Conservation (phyloP, 2,888 invertebrate species). For the Cylloceria caligata region DNA sequence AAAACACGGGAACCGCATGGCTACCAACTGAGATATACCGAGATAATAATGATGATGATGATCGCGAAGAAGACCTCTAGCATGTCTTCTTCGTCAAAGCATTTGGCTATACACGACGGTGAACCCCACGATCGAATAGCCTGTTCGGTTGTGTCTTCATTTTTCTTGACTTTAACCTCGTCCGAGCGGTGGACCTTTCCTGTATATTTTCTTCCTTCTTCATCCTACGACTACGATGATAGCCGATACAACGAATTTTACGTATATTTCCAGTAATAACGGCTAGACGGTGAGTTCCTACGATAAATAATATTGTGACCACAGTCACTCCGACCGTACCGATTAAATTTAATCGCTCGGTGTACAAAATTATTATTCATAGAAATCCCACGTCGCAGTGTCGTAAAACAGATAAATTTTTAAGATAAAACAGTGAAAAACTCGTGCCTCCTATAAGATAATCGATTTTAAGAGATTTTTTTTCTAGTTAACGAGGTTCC, state of each 20-base stretch:
- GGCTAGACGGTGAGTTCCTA: neutral
- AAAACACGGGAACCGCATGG: conserved; percentile 48
- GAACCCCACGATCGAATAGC: neutral
- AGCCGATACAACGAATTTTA: conserved; percentile 6
- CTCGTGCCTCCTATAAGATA: conserved; percentile 23
- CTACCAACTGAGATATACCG: conserved; percentile 56
- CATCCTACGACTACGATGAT: neutral
- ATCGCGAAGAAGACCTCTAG: conserved; percentile 6
- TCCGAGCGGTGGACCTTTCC: neutral
- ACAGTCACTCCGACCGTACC: conserved; percentile 6
- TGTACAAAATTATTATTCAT: conserved; percentile 60
- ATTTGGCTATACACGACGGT: neutral
- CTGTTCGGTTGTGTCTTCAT: neutral
- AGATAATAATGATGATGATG: conserved; percentile 61
- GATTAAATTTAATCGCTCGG: conserved; percentile 61
- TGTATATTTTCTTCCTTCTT: neutral
- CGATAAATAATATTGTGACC: conserved; percentile 9
- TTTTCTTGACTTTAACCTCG: conserved; percentile 25
- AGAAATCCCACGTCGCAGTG: conserved; percentile 39
- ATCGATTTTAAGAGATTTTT: conserved; percentile 39
- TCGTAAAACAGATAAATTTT: conserved; percentile 64
- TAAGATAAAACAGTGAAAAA: conserved; percentile 56
- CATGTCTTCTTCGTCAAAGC: neutral
- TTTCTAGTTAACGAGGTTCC: conserved; percentile 46
- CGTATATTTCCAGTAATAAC: neutral